Conservation (phyloP, 2,797 vertebrate species). For the Siniperca scherzeri region DNA sequence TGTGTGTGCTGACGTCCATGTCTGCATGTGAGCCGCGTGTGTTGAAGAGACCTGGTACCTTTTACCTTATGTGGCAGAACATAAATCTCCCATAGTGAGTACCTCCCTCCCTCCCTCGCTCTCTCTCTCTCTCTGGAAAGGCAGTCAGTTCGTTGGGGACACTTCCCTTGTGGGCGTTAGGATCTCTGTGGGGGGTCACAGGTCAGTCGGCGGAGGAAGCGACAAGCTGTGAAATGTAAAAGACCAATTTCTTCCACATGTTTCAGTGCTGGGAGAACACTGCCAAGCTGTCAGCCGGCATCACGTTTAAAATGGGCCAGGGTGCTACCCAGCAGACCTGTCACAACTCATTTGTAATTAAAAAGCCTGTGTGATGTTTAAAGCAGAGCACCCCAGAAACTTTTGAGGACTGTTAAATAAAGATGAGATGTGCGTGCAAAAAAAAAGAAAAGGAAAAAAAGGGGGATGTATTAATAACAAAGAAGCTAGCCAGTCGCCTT, state of each 20-base stretch:
- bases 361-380: conserved; percentile 92
- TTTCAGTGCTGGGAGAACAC: conserved; percentile 91
- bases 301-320: conserved; percentile 92
- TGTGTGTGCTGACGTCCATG: conserved; percentile 30
- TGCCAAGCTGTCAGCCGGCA: conserved; percentile 91
- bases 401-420: conserved; percentile 90
- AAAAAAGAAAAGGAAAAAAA: conserved; percentile 54
- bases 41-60: conserved; percentile 60
- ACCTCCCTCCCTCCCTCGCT: conserved; percentile 48
- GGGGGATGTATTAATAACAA: conserved; percentile 82
- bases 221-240: conserved; percentile 99
- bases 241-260: conserved; percentile 99
- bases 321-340: conserved; percentile 92
- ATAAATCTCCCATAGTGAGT: conserved; percentile 89
- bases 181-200: conserved; percentile 94
- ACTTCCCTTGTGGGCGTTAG: conserved; percentile 95
- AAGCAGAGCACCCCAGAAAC: conserved; percentile 89
- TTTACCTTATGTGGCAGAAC: conserved; percentile 73
- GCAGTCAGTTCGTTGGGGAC: conserved; percentile 88
- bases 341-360: conserved; percentile 97
- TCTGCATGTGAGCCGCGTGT: conserved; percentile 45
- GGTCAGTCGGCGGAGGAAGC: conserved; percentile 96
- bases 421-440: conserved; percentile 84
- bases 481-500: conserved; percentile 68
- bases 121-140: conserved; percentile 77